Evolutionary conservation across 2,797 vertebrate genomes (phyloP), one percentile per base, ranked within the genome.

Genomic region (Nasua narica): DNA sequence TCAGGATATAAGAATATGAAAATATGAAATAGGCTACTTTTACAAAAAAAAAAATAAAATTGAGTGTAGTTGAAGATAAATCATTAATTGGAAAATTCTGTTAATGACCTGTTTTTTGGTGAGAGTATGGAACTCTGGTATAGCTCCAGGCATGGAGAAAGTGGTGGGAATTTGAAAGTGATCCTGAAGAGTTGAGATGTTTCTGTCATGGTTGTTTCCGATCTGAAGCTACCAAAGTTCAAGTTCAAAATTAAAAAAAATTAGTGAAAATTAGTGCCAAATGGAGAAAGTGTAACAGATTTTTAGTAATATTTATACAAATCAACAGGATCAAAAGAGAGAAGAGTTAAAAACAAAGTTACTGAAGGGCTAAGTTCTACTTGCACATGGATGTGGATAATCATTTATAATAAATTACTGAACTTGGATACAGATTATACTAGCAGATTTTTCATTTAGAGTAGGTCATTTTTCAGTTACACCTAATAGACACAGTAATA

Each of bases 381-480:
- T 79, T 27, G 8, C 50, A 79, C 15, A 52, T 52, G 25, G 25
- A 48, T 92, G 10, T 92, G 25, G n/a, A 32, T 60, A 23, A 70
- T 54, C 70, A 35, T 82, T 79, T 65, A 81, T 74, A 81, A 87
- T 90, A 78, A 90, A n/a, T 83, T 92, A 90, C 21, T 85, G 87
- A 48, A 23, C 77, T 84, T 94, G 14, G 93, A 92, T 19, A 62
- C 32, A 79, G 70, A 65, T 14, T 94, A 2, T 35, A 35, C 74
- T 89, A 46, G 91, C 72, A 94, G 97, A 95, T 82, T 95, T 67
- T 72, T 88, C 74, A 94, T 95, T 97, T 95, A 78, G 40, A 60
- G 52, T 91, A 96, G 87, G 91, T 97, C 93, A 29, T 67, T 97
- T 98, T 97, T 94, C 37, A 86, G 48, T 96, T 97, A 96, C 18